phyloP scores from a whole-genome alignment of 2,888 invertebrate species.

The Eustalomyia histrio region DNA sequence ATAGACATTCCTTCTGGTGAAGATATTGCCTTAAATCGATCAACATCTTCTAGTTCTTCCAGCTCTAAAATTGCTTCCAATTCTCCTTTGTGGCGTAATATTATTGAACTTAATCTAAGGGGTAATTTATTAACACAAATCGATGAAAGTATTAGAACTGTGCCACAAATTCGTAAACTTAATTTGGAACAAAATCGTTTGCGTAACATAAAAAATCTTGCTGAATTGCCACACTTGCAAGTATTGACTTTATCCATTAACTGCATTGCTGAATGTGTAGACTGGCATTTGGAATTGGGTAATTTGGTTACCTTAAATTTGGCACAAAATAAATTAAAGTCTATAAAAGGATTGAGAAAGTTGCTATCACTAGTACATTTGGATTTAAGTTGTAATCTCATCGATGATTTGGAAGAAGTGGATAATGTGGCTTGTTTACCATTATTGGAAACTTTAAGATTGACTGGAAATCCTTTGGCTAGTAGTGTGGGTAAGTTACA shows the following conservation, averaged over 20 bases:
- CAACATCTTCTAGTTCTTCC: constrained; percentile 10
- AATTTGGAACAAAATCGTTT: constrained; percentile 90
- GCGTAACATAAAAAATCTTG: constrained; percentile 86
- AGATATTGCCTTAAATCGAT: constrained; percentile 55
- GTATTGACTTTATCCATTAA: constrained; percentile 90
- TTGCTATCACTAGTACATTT: constrained; percentile 92
- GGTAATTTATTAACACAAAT: constrained; percentile 88
- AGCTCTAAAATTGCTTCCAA: constrained; percentile 64
- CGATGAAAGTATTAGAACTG: constrained; percentile 89
- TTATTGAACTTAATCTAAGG: constrained; percentile 87
- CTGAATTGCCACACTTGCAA: constrained; percentile 87
- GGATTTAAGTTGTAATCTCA: constrained; percentile 92
- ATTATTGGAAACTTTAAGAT: constrained; percentile 90
- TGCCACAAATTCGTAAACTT: constrained; percentile 86
- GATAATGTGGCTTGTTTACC: constrained; percentile 89
- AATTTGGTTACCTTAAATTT: constrained; percentile 92
- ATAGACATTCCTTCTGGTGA: constrained; percentile 51
- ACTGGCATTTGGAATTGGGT: constrained; percentile 91
- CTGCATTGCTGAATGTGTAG: constrained; percentile 85
- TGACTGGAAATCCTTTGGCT: constrained; percentile 95
- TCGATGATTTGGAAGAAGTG: constrained; percentile 90
- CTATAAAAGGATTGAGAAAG: constrained; percentile 87
- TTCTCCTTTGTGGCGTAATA: constrained; percentile 82
- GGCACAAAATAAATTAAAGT: constrained; percentile 89
- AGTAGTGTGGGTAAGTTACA: constrained; percentile 78